Evolutionary conservation across 2,113 vertebrate genomes (phyloP).

Genomic region (Saguinus imperator): DNA sequence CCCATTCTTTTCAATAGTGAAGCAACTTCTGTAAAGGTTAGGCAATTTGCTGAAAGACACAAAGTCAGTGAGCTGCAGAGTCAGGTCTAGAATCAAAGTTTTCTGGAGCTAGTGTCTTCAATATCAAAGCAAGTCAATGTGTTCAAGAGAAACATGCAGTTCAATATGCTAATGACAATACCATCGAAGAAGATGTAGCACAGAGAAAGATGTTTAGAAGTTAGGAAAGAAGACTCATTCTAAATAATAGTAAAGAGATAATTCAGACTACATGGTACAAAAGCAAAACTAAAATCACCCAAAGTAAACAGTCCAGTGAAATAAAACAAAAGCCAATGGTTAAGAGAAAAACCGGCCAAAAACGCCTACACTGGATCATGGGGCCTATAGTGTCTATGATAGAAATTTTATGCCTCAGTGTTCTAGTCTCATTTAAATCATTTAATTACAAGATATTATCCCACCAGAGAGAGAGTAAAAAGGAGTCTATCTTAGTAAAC

Average conservation of each 20-base stretch:
- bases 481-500: background rate
- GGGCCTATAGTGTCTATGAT: background rate
- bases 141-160: background rate
- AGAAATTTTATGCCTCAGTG: background rate
- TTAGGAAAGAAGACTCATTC: background rate
- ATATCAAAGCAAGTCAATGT: background rate
- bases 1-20: background rate
- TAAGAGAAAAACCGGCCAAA: background rate
- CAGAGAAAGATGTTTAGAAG: background rate
- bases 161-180: background rate
- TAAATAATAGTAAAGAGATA: background rate
- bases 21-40: background rate
- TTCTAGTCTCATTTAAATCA: background rate
- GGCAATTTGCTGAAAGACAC: background rate
- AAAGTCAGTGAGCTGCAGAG: background rate
- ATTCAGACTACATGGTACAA: background rate
- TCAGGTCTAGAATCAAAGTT: background rate
- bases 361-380: background rate
- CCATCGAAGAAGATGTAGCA: background rate
- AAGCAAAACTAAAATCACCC: background rate
- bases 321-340: slow-evolving; percentile 1
- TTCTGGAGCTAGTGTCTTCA: background rate
- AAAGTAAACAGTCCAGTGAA: background rate
- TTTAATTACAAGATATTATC: background rate
- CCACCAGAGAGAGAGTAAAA: background rate